Evolutionary conservation across 1,140 invertebrate species (phyloP), one percentile per base, ranked within the genome.

Genomic region (Cephus cinctus): DNA sequence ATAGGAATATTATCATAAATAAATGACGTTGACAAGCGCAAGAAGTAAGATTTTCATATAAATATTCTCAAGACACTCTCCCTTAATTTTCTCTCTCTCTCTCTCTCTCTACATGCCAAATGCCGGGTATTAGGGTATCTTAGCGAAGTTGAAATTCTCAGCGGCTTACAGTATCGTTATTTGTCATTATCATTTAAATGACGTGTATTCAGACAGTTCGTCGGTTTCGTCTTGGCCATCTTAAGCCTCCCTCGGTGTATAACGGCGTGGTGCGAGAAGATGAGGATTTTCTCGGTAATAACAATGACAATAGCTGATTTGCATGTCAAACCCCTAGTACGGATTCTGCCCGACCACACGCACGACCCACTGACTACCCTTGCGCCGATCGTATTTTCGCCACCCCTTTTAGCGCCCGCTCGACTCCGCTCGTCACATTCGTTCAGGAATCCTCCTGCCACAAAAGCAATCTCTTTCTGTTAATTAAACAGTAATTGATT

Each of bases 231-330:
- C 20, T 19, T 9, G 25, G 19, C n/a, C 9, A 15, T 31, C 23
- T 41, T 31, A n/a, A 40, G 21, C n/a, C 22, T 31, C 12, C 16
- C 18, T 11, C 11, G 11, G 20, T 15, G 30, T 16, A 44, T 8
- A 2, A 36, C 38, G 35, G 40, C 31, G 11, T 25, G 30, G 30
- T 30, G 46, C 11, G 15, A 30, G 43, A 43, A 35, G 38, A 16
- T 38, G 43, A 20, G 32, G 50, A 52, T 54, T 48, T 50, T 43
- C 39, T 27, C 36, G 41, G 49, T 21, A 52, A 56, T 50, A 47
- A 44, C 38, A 47, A 56, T 52, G 48, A 61, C 50, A 54, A 63
- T 59, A 54, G 52, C 35, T 39, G 25, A 63, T 63, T 61, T 59
- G 49, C 63, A 61, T 61, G 52, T 55, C 44, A 49, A 55, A 41